Conservation (phyloP, 2,888 invertebrate species). For the Lacanobia oleracea region DNA sequence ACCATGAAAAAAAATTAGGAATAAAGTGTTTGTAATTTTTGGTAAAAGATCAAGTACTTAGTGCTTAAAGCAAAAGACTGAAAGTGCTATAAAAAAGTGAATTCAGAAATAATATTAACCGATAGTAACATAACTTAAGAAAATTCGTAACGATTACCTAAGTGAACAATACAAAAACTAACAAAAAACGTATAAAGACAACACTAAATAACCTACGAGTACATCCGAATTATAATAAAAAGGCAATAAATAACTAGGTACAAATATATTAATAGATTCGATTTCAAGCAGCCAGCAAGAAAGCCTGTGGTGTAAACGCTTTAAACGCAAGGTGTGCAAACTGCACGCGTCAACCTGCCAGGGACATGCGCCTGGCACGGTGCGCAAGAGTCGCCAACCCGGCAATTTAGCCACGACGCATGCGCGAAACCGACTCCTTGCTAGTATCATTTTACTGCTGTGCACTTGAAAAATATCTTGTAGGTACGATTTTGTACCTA, state of each 20-base stretch:
- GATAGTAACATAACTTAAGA: not conserved
- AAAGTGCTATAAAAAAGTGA: not conserved
- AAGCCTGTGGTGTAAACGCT: constrained; percentile 60
- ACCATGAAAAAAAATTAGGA: not conserved
- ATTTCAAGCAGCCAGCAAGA: constrained; percentile 58
- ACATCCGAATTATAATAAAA: constrained; percentile 46
- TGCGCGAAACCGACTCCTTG: constrained; percentile 57
- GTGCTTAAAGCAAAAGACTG: not conserved
- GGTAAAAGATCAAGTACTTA: not conserved
- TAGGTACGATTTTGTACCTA: constrained; percentile 45
- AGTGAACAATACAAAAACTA: not conserved
- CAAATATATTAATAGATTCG: constrained; percentile 62
- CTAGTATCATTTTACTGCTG: constrained; percentile 80
- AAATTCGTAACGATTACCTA: not conserved
- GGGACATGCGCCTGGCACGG: constrained; percentile 67
- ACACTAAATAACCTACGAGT: constrained; percentile 34
- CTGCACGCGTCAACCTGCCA: constrained; percentile 65
- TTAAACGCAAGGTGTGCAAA: constrained; percentile 67
- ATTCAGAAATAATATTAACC: not conserved
- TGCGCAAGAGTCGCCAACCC: constrained; percentile 57
- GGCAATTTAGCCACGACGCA: constrained; percentile 71
- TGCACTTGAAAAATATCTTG: constrained; percentile 60
- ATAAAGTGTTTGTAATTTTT: not conserved
- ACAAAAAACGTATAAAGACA: constrained; percentile 6
- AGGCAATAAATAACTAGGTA: constrained; percentile 39